Conservation (phyloP, 2,797 vertebrate genomes). For the Mallotus villosus region DNA sequence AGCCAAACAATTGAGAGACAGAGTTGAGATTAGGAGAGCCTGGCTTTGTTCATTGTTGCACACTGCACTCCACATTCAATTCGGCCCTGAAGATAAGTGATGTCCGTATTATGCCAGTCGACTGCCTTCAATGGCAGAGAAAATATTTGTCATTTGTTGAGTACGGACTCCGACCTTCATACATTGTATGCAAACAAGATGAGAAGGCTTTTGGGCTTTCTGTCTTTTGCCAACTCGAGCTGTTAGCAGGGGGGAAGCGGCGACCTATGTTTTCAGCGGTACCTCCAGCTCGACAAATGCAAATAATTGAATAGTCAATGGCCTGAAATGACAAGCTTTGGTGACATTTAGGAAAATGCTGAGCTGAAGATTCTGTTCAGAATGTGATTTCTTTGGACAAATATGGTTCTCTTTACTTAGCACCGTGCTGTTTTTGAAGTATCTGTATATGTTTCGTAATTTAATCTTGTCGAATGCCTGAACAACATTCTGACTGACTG, state of each 20-base stretch:
- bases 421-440: background rate
- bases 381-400: background rate
- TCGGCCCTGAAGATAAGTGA: constrained; percentile 16
- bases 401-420: background rate
- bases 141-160: constrained; percentile 5
- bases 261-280: too few relatives aligned
- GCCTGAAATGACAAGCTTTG: background rate
- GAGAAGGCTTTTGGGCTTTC: constrained; percentile 10
- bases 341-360: background rate
- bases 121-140: constrained; percentile 14
- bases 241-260: background rate
- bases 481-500: background rate
- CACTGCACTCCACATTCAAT: background rate
- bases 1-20: background rate
- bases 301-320: background rate
- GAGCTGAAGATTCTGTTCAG: background rate
- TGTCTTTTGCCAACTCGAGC: background rate
- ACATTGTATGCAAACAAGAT: constrained; percentile 9
- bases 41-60: background rate
- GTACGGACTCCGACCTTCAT: constrained; percentile 6
- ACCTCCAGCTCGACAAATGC: background rate
- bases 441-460: background rate
- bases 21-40: constrained; percentile 2
- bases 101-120: constrained; percentile 10
- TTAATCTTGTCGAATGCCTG: background rate